phyloP scores from a whole-genome alignment of 2,113 vertebrate species.

The Sisor rabdophorus region DNA sequence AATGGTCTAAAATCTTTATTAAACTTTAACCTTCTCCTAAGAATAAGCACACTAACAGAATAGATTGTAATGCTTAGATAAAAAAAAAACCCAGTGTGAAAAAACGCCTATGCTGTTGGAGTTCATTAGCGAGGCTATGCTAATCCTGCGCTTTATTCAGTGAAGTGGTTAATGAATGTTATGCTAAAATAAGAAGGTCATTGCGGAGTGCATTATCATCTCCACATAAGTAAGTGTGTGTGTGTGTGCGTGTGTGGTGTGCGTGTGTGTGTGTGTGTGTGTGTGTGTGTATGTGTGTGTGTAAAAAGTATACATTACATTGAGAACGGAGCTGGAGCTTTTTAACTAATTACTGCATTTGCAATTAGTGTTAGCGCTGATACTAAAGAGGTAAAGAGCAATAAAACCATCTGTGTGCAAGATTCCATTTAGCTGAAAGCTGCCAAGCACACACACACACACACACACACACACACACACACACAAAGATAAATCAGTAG shows the following conservation, averaged over 20 bases:
- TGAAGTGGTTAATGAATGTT: conserved; percentile 53
- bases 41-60: background rate
- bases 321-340: conserved; percentile 61
- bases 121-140: background rate
- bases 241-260: too few species aligned
- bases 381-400: conserved; percentile 73
- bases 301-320: conserved; percentile 60
- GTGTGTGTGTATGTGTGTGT: background rate
- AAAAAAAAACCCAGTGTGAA: background rate
- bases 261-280: too few species aligned
- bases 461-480: conserved; percentile 24
- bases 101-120: background rate
- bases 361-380: conserved; percentile 83
- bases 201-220: conserved; percentile 49
- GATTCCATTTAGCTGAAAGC: conserved; percentile 75
- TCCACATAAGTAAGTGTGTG: too few species aligned
- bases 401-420: conserved; percentile 80
- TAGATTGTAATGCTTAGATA: background rate
- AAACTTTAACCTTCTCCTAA: background rate
- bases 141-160: conserved; percentile 41
- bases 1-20: background rate
- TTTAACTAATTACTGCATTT: conserved; percentile 78
- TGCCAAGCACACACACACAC: conserved; percentile 23
- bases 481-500: conserved; percentile 29
- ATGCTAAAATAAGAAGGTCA: conserved; percentile 46